Evolutionary conservation across 2,888 invertebrate species (phyloP), one percentile per base, ranked within the genome.

Genomic region (Operophtera brumata): DNA sequence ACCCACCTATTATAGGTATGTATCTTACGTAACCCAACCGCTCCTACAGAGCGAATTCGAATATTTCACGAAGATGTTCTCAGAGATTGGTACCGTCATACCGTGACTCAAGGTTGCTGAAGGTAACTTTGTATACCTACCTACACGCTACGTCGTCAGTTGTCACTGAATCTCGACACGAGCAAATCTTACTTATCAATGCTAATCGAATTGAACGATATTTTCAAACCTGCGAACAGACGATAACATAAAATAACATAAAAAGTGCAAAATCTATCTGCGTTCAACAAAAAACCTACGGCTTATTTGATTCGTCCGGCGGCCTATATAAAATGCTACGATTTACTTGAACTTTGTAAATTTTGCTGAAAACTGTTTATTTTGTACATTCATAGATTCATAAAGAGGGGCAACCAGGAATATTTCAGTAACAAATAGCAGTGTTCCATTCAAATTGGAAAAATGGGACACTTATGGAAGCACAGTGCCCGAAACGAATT

Each of bases 21-120:
- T n/a, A n/a, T n/a, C 58, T 53, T 62, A 57, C 60, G 58, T 57
- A 61, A 47, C 56, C n/a, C 59, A 64, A 63, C 54, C 54, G 52
- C 57, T 58, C 53, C 55, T 45, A 57, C 50, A 46, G 43, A 53
- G 49, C 44, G 35, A 50, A 42, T 50, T 49, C 55, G 50, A 55
- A 54, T 55, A 43, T 52, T 60, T 58, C 58, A 58, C 47, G 43
- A 54, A 55, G 55, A 57, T 55, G 59, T 58, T 59, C 61, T 57
- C 42, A 47, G 51, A 59, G 56, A 56, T 58, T 57, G 51, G 54
- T 51, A 52, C 57, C 54, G 55, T 26, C 6, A n/a, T 51, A 52
- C 57, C 20, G 30, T 59, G 61, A 53, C 57, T 59, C 54, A 53
- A 56, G 45, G 54, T 59, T 59, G 51, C 47, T 57, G 61, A 63